Conservation (phyloP, 2,797 vertebrate genomes). For the Huso huso region DNA sequence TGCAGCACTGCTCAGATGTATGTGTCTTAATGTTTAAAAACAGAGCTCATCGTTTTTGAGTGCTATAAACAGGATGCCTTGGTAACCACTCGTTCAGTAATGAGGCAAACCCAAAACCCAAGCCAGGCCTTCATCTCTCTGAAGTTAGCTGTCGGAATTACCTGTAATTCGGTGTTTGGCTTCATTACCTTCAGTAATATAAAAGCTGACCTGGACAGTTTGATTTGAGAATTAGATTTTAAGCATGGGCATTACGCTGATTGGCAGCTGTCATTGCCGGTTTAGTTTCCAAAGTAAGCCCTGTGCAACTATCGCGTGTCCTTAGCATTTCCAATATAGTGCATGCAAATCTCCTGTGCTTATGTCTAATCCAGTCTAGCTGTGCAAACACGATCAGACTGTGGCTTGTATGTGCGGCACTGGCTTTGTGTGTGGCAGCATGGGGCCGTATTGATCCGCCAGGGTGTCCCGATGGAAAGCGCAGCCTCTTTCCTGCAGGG, state of each 20-base stretch:
- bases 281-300: not conserved
- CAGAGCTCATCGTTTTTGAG: no score
- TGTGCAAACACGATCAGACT: constrained; percentile 4
- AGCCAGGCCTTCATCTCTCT: not conserved
- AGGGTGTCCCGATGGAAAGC: no score
- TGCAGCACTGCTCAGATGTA: no score
- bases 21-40: no score
- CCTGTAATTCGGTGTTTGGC: not conserved
- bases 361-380: constrained; percentile 20
- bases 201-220: not conserved
- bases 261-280: not conserved
- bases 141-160: no score
- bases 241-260: not conserved
- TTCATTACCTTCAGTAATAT: not conserved
- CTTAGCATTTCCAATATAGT: constrained; percentile 8
- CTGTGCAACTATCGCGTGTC: not conserved
- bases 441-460: no score
- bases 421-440: no score
- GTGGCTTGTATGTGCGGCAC: not conserved
- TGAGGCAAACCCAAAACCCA: not conserved
- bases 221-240: not conserved
- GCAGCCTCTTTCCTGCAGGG: constrained; percentile 28
- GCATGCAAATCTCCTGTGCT: constrained; percentile 25
- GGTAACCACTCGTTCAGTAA: not conserved
- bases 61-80: not conserved